Conservation (phyloP, 2,888 invertebrate species). For the Xestobium rufovillosum region DNA sequence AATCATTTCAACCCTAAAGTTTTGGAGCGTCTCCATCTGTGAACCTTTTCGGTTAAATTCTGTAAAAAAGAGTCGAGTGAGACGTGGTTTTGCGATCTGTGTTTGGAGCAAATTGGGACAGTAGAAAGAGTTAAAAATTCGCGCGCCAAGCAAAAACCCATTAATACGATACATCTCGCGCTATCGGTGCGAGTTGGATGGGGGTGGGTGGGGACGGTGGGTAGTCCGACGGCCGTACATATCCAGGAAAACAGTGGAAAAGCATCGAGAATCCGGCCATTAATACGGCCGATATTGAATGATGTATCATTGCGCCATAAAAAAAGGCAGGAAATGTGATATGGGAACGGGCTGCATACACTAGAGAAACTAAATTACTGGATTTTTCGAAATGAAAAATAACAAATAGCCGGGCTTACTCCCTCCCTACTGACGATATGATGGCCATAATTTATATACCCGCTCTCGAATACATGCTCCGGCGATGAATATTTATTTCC, state of each 20-base stretch:
- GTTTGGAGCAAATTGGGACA: too few species aligned
- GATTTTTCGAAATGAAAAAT: slow-evolving; percentile 47
- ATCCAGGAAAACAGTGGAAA: too few species aligned
- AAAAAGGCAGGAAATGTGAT: slow-evolving; percentile 48
- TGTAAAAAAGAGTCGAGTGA: too few species aligned
- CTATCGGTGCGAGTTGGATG: too few species aligned
- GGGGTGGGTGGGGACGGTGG: too few species aligned
- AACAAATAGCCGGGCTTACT: slow-evolving; percentile 46
- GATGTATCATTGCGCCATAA: slow-evolving; percentile 47
- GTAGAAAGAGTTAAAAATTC: too few species aligned
- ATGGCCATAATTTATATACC: slow-evolving; percentile 43
- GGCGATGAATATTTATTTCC: slow-evolving; percentile 45
- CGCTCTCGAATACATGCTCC: slow-evolving; percentile 36
- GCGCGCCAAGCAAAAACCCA: too few species aligned
- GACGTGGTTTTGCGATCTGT: too few species aligned
- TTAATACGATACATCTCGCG: too few species aligned
- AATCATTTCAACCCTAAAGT: too few species aligned
- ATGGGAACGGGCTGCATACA: slow-evolving; percentile 41
- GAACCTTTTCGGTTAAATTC: slow-evolving; percentile 12
- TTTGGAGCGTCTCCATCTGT: too few species aligned
- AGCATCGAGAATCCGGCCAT: slow-evolving; percentile 33
- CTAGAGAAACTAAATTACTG: slow-evolving; percentile 46
- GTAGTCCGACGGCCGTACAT: too few species aligned
- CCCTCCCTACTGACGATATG: slow-evolving; percentile 42
- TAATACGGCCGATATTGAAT: slow-evolving; percentile 46